Evolutionary conservation across 2,113 vertebrate genomes (phyloP), one percentile per base, ranked within the genome.

Genomic region (Sphyrna mokarran): DNA sequence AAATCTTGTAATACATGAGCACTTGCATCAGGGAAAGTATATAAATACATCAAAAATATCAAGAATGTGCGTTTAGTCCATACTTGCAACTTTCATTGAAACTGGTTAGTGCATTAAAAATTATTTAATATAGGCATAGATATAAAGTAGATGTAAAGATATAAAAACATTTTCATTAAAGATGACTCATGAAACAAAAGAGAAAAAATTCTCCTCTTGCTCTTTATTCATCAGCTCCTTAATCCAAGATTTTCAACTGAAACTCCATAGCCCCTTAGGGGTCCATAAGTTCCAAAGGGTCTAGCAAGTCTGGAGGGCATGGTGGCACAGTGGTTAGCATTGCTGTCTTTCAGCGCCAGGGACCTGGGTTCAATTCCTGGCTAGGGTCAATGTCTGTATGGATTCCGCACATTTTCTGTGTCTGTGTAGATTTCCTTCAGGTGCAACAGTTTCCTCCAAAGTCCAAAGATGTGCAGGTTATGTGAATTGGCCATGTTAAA

Each of bases 111-210:
- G 86, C 22, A 54, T 58, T 86, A 89, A 61, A 2, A 18, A 97
- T 97, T 97, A 97, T 98, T 98, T 97, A 96, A 97, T 96, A 43
- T 66, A 96, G 96, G 96, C 97, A 97, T 97, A 97, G 97, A 97
- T 37, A 97, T 96, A 97, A 97, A 97, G 97, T 97, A 97, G 96
- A 96, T n/a, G n/a, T n/a, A n/a, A n/a, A n/a, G n/a, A n/a, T n/a
- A n/a, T n/a, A n/a, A 97, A 97, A 96, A 93, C 96, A 97, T 96
- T 97, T 97, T 96, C 96, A 97, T 96, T 96, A 94, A 96, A 95
- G 96, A 96, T 97, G 94, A 96, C 96, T 96, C 96, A 97, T 95
- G 89, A 96, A 96, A 95, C 97, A 96, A 96, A 97, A 96, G 95
- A 96, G 69, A 83, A 96, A 97, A 96, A 87, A 87, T 95, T 96